Base-by-base conservation (phyloP, 2,797 vertebrate genomes). In the Molossus alvarezi region DNA sequence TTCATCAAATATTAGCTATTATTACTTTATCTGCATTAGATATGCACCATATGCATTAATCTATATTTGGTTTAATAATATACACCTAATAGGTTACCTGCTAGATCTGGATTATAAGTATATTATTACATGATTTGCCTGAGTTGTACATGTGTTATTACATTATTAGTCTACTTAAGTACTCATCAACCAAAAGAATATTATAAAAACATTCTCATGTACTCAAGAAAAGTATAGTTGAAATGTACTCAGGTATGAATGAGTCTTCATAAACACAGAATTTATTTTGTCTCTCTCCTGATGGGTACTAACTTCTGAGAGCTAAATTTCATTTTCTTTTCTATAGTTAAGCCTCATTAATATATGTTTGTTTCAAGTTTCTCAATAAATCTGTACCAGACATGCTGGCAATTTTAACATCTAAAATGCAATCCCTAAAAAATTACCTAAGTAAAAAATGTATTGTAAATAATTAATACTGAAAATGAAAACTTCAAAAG, bases 401-500 rank as follows among this genome's bases (percentile, higher is more conserved):
- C n/a, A 79, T 58, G 58, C 7, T 37, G 11, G 12, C 58, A 21
- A 79, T 58, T 79, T 58, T 79, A 79, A 37, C 53, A 79, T 79
- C 21, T 37, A 12, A 58, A 79, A 79, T 23, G 33, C n/a, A 58
- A 15, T 7, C 55, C 33, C n/a, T 79, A 37, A 58, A 79, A 58
- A 58, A 58, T 58, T 14, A 79, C 53, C 20, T 58, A 37, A 37
- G 55, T 37, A 58, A 12, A 58, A 12, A 53, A 53, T 67, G 53
- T 53, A 8, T 33, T 67, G 20, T 23, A 67, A 67, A 37, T 67
- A 62, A 41, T 60, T 45, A 84, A 84, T 67, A 20, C 13, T 67
- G 13, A 25, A 84, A 84, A 67, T 55, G 21, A 53, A 65, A 84
- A 53, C 51, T 53, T 88, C 60, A 57, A 89, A 96, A 72, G 10